These are phyloP conservation scores for Amphipoea oculea DNA, from an alignment of 2,888 invertebrate genomes.

Conservation along the genomic window DNA sequence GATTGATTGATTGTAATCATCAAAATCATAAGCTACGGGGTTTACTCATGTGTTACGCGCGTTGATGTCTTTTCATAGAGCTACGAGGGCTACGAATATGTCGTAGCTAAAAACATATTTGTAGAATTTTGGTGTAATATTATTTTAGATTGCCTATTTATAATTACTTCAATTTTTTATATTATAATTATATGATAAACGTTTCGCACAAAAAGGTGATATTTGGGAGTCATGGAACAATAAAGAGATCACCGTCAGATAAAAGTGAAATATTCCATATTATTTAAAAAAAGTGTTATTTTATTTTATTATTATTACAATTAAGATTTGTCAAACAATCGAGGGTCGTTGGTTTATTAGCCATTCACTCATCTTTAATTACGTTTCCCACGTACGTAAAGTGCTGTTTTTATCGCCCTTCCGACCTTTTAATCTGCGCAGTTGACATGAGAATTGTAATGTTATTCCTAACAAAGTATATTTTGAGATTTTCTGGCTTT, in stretches of 20 bases:
- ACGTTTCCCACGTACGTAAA: constrained; percentile 39
- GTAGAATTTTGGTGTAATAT: neutral
- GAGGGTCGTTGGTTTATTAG: constrained; percentile 29
- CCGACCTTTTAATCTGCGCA: constrained; percentile 15
- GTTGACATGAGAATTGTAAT: constrained; percentile 39
- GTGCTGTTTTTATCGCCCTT: constrained; percentile 34
- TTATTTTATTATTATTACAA: constrained; percentile 2
- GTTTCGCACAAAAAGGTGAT: neutral
- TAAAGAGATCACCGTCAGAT: no score
- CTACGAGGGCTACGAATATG: constrained; percentile 13
- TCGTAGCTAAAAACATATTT: constrained; percentile 4
- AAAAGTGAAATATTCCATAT: neutral
- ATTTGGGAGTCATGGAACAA: neutral
- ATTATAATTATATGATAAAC: neutral
- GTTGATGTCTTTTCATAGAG: constrained; percentile 58
- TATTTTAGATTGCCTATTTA: neutral
- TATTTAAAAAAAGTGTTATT: neutral
- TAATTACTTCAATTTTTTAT: neutral
- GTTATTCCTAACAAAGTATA: neutral
- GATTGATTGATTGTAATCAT: constrained; percentile 36
- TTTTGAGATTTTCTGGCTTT: neutral
- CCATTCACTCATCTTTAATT: constrained; percentile 38
- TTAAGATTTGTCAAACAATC: constrained; percentile 22
- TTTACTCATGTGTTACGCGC: constrained; percentile 17
- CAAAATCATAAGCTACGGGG: neutral